A percentile compares a stretch with the other conserved stretches of the same genome.
Conservation (phyloP, 1,140 invertebrate genomes). For the Telenomus remus region DNA sequence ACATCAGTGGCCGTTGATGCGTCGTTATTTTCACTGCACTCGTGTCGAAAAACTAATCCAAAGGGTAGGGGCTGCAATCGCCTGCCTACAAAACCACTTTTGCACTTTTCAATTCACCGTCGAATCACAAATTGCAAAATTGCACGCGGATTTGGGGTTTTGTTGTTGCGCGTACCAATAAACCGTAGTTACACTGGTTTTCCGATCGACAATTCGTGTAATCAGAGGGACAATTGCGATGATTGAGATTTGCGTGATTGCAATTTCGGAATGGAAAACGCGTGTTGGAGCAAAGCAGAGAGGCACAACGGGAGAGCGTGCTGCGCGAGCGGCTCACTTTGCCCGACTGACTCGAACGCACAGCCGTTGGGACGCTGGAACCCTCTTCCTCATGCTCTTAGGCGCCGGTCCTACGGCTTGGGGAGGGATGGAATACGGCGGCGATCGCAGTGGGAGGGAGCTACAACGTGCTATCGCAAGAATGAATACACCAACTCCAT, state of each 20-base stretch:
- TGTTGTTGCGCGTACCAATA: neutral
- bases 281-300: constrained; percentile 35
- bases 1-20: constrained; percentile 10
- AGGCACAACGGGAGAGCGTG: constrained; percentile 30
- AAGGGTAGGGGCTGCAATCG: constrained; percentile 14
- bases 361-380: constrained; percentile 46
- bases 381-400: constrained; percentile 51
- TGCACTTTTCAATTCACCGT: constrained; percentile 25
- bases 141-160: neutral
- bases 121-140: constrained; percentile 21
- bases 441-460: constrained; percentile 54
- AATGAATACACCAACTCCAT: constrained; percentile 29
- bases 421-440: constrained; percentile 54
- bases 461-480: constrained; percentile 43
- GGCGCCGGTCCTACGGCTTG: constrained; percentile 45
- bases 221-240: too few relatives aligned
- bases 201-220: neutral
- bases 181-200: neutral
- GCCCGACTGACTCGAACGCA: constrained; percentile 50
- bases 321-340: constrained; percentile 50
- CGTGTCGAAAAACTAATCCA: constrained; percentile 40
- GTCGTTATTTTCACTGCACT: constrained; percentile 33
- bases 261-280: constrained; percentile 8
- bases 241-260: too few relatives aligned
- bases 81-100: constrained; percentile 14